phyloP scores from a whole-genome alignment of 2,888 invertebrate species.

The Ctena decussata region DNA sequence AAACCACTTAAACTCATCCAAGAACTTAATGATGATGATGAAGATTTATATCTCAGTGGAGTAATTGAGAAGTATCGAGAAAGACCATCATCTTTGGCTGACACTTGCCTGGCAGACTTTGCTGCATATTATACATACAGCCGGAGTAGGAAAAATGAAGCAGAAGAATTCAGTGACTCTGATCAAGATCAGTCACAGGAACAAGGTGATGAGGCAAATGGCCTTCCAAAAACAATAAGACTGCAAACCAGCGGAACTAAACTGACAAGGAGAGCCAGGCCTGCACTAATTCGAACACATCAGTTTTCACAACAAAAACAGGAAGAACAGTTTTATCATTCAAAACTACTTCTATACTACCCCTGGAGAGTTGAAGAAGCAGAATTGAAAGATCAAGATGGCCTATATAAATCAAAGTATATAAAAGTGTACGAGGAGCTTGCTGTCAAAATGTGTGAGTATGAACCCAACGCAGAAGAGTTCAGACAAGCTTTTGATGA shows the following conservation, averaged over 20 bases:
- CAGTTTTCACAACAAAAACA: conserved; percentile 22
- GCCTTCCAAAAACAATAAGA: neutral
- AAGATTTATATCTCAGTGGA: conserved; percentile 6
- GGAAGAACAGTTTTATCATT: conserved; percentile 18
- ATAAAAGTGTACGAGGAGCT: neutral
- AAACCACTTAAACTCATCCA: conserved; percentile 47
- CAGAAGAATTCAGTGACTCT: neutral
- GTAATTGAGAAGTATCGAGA: conserved; percentile 26
- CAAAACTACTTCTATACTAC: neutral
- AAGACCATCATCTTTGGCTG: conserved; percentile 22
- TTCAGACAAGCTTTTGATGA: neutral
- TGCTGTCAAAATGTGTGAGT: neutral
- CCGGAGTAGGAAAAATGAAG: neutral
- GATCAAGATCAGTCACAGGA: neutral
- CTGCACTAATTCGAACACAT: conserved; percentile 20
- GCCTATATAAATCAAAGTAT: neutral
- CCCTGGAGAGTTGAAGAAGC: neutral
- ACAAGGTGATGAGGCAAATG: neutral
- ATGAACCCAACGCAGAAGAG: conserved; percentile 18
- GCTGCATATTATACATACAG: conserved; percentile 48
- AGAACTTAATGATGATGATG: conserved; percentile 51
- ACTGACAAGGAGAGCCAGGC: too few relatives aligned
- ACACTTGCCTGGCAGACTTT: conserved; percentile 80
- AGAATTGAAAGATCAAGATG: neutral
- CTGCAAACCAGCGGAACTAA: too few relatives aligned